Base-by-base conservation (phyloP, 2,888 invertebrate genomes). In the Augochlorella aurata region DNA sequence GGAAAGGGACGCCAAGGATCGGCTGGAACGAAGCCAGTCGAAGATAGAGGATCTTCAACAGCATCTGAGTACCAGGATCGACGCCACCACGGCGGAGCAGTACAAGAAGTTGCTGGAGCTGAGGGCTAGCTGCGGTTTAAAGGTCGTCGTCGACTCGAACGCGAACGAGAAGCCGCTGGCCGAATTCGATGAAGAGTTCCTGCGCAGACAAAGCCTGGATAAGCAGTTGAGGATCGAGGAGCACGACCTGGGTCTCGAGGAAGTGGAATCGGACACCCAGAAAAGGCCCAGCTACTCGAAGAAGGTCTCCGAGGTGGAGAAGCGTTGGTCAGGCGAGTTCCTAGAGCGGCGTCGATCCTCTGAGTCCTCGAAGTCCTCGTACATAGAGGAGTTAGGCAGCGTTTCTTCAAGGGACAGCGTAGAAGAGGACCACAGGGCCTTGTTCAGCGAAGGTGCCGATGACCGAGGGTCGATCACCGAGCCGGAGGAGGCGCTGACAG, bases 291-390 rank as follows among this genome's bases (percentile, higher is more conserved):
- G 84, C 24, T 93, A 92, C 82, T 89, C 92, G 66, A 88, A 88
- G 76, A 91, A 90, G 65, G 92, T 93, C 18, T 87, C 87, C 3
- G 92, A 93, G 74, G 85, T 93, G 12, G 93, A 92, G 84, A 92
- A 91, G 63, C 81, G 92, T 71, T 93, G 92, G 93, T 92, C 92
- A n/a, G 92, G 92, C 2, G 92, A 92, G 74, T 93, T 92, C 77
- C 82, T 93, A 52, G 90, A 90, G 21, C 82, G 79, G 18, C 88
- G 84, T 1, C 89, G 89, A 77, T 93, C 92, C 8, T 92, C 92
- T 10, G 92, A 88, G 50, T 93, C 93, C 4, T 93, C 92, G 2
- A 90, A 91, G 70, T 92, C 92, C 8, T 92, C 91, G 2, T 93
- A 93, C 85, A 82, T 92, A n/a, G 92, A 92, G 44, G 92, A 93